Evolutionary conservation across 2,888 invertebrate species (phyloP).

Genomic region (Rhingia campestris): DNA sequence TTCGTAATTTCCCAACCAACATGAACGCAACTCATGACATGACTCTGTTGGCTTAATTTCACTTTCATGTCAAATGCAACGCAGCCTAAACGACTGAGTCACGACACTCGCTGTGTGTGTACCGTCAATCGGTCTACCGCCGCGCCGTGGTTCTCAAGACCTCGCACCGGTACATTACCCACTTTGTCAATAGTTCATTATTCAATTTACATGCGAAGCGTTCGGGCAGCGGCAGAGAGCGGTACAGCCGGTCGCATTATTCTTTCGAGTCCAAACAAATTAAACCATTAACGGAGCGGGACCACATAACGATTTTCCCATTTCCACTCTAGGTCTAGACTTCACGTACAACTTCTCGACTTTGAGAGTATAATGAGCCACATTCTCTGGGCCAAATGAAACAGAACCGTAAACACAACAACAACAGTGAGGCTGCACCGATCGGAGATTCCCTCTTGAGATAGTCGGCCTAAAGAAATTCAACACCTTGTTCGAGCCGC

Average conservation of each 20-base stretch:
- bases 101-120: slow-evolving; percentile 40
- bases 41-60: slow-evolving; percentile 39
- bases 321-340: slow-evolving; percentile 36
- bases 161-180: slow-evolving; percentile 37
- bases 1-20: slow-evolving; percentile 47
- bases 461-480: slow-evolving; percentile 64
- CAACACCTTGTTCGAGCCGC: slow-evolving; percentile 67
- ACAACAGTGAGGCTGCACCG: neutral
- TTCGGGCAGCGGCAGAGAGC: no score
- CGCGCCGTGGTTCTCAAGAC: slow-evolving; percentile 4
- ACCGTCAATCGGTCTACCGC: neutral
- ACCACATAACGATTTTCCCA: slow-evolving; percentile 30
- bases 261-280: slow-evolving; percentile 49
- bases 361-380: slow-evolving; percentile 56
- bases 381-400: slow-evolving; percentile 61
- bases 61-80: slow-evolving; percentile 59
- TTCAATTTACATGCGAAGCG: slow-evolving; percentile 57
- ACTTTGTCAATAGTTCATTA: slow-evolving; percentile 68
- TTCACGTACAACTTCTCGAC: slow-evolving; percentile 19
- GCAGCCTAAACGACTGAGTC: slow-evolving; percentile 61
- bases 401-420: slow-evolving; percentile 44
- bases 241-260: slow-evolving; percentile 22
- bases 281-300: slow-evolving; percentile 44
- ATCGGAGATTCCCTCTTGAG: slow-evolving; percentile 50
- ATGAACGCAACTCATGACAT: slow-evolving; percentile 36